Base-by-base conservation (phyloP, 2,888 invertebrate species). In the Spilosoma lubricipeda region DNA sequence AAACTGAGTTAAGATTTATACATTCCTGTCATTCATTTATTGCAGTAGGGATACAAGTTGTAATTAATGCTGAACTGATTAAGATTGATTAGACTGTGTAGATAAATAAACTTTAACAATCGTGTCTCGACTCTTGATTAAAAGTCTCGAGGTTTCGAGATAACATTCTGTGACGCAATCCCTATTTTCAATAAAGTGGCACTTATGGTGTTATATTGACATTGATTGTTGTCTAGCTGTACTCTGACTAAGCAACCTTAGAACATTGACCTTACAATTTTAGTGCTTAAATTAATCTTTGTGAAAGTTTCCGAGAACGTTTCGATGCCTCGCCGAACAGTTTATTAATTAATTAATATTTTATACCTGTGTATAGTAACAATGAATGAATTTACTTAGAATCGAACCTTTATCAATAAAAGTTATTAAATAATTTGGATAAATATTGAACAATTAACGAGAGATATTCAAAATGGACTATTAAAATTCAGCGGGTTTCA, bases 31-130 rank as follows among this genome's bases (percentile, higher is more conserved):
- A 56, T 56, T 56, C 52, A 23, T 23, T 52, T 52, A 56, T 23
- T 23, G 11, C 23, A n/a, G 52, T n/a, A n/a, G 52, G 3, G 52
- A 56, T 23, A 9, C 23, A 56, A 56, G n/a, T 56, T 23, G 52
- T 56, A 56, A 56, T 56, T n/a, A 23, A 56, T 56, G 52, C n/a
- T 56, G 52, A 56, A 11, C 52, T 23, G 52, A 56, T 56, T 73
- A 56, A 56, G 52, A 56, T 56, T 56, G n/a, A 56, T 56, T 56
- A 56, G n/a, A 56, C 52, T 56, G n/a, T 11, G n/a, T 56, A 56
- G 52, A 56, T 56, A 56, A 56, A 56, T 56, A 56, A 56, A 56
- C 52, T 56, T 56, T 56, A 56, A 56, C 52, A 56, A 56, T 56
- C 52, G 52, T 56, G 52, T 56, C 52, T n/a, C 52, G 52, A 56